Conservation (phyloP, 1,140 invertebrate species). For the Limonius californicus region DNA sequence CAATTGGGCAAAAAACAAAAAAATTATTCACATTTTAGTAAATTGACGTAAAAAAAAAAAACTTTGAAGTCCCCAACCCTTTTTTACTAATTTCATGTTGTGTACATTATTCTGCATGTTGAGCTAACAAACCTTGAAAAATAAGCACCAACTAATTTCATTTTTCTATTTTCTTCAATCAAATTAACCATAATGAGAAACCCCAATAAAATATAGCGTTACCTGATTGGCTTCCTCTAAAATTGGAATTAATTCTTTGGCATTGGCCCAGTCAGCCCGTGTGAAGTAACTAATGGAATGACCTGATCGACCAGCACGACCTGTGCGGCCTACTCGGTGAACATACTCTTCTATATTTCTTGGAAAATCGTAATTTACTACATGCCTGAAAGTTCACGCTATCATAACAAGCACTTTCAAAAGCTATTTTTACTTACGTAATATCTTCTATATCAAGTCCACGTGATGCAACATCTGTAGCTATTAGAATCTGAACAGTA, state of each 20-base stretch:
- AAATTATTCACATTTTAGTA: no score
- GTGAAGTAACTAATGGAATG: conserved; percentile 79
- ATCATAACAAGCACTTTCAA: conserved; percentile 51
- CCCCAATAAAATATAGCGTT: conserved; percentile 7
- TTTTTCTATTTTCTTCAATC: no score
- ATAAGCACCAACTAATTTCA: no score
- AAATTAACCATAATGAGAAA: no score
- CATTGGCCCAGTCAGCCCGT: conserved; percentile 72
- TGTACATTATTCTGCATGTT: no score
- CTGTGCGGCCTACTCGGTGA: conserved; percentile 82
- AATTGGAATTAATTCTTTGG: conserved; percentile 77
- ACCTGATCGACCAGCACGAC: conserved; percentile 79
- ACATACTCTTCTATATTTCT: conserved; percentile 87
- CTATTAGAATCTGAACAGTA: conserved; percentile 74
- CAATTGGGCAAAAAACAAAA: no score
- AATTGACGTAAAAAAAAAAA: no score
- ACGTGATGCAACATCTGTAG: conserved; percentile 91
- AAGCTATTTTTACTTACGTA: conserved; percentile 59
- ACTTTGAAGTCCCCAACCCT: no score
- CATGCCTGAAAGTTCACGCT: conserved; percentile 61
- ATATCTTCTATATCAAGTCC: conserved; percentile 91
- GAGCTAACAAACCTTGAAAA: no score
- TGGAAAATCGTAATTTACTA: conserved; percentile 89
- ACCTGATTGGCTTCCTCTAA: conserved; percentile 70
- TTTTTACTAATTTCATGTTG: no score